Base-by-base conservation (phyloP, 2,113 vertebrate genomes). In the Verasper variegatus region DNA sequence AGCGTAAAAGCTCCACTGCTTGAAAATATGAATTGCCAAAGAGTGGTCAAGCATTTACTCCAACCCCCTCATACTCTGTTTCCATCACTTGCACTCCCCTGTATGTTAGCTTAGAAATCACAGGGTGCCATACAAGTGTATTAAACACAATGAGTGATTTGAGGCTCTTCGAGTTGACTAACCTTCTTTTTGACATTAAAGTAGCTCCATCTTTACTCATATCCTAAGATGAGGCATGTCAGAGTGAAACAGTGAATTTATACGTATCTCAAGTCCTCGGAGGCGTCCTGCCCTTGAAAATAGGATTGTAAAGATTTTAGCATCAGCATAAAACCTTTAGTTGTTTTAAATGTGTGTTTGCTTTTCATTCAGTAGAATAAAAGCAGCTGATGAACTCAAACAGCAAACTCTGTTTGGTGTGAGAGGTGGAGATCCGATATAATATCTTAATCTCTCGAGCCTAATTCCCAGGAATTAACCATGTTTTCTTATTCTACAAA, bases 191-290 rank as follows among this genome's bases (percentile, higher is more conserved):
- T 37, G 35, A 37, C 35, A 37, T 37, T 37, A 10, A 47, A 14
- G 45, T 47, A 47, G 45, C 12, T 3, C 15, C 45, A 55, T 61
- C 3, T 72, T 66, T 68, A 67, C 74, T 85, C 82, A 76, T 58
- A 56, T 76, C 63, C 58, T 74, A 57, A 74, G 20, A 79, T 35
- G 71, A 81, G 63, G 51, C 20, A 8, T n/a, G 20, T 24, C 47
- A 58, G 81, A 71, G 70, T 52, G 74, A 77, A 64, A 56, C 31
- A 31, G 31, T 31, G 6, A 31, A 31, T 31, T 31, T 31, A 31
- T 31, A 31, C 6, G 31, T 31, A 31, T 24, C 17, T 23, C 23
- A 24, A 26, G 21, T 56, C 23, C 55, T 24, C 11, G 14, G 55
- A 26, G 3, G 55, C 12, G 5, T 24, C 55, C 23, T 56, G 15